Evolutionary conservation across 2,113 vertebrate species (phyloP), one percentile per base, ranked within the genome.

Genomic region (Oreochromis aureus): DNA sequence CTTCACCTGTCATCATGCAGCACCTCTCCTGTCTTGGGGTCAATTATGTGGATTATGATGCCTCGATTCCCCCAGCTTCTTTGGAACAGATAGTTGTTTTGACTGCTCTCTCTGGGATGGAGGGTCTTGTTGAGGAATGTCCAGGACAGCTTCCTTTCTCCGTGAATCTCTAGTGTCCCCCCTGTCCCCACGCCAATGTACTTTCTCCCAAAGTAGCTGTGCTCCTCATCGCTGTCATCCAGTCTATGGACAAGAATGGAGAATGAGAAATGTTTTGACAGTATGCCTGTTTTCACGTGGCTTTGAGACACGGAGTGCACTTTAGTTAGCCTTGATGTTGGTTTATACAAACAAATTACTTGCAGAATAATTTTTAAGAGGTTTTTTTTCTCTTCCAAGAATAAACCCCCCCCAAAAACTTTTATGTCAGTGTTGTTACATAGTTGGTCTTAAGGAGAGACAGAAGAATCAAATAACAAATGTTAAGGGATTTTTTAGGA

Each of bases 11-110:
- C 98, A 2, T 96, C 96, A 63, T 97, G 97, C 80, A 98, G 89
- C 41, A 99, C 98, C 1, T 97, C 88, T 5, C 97, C 98, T 0
- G 96, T 97, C 82, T 95, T 97, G 2, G 98, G 97, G 79, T 98
- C 95, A 18, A 99, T 97, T 9, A 98, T 92, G 0, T 99, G 98
- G 58, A 98, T 94, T 4, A 99, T 98, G 94, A 99, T 96, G 6
- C 99, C 98, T 0, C 99, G 95, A 93, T 98, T 98, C 1, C 99
- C 99, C 99, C 98, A 99, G 94, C 98, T 97, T 82, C 97, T 97
- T 89, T 98, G 97, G 3, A 99, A 99, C 89, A 96, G 96, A 83
- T 99, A 99, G 85, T 96, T 97, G 32, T 97, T 97, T 79, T 99
- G 97, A 82, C 96, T 94, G 95, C 97, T 96, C 92, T 97, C 97